Evolutionary conservation across 2,113 vertebrate species (phyloP).

Genomic region (Sakesphorus luctuosus): DNA sequence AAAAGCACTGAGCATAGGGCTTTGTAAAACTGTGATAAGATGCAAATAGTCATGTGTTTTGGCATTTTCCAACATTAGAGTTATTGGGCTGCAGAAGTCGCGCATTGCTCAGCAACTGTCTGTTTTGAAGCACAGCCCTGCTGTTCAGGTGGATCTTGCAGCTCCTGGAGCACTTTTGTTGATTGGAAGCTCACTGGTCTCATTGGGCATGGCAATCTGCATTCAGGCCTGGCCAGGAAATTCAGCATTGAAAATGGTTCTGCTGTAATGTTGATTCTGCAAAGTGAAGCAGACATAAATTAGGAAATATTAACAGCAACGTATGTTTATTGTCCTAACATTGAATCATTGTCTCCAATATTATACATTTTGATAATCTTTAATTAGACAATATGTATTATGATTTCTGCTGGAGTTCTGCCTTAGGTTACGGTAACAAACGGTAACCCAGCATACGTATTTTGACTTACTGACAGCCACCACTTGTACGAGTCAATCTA

Average conservation of each 20-base stretch:
- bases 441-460: background rate
- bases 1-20: background rate
- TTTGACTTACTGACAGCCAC: conserved; percentile 3
- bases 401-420: background rate
- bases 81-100: background rate
- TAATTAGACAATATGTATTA: background rate
- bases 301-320: background rate
- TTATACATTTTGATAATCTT: background rate
- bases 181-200: background rate
- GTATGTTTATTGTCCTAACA: background rate
- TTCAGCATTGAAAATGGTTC: background rate
- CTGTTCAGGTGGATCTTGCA: background rate
- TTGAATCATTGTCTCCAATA: background rate
- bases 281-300: background rate
- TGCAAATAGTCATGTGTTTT: background rate
- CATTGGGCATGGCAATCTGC: background rate
- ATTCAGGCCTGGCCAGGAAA: background rate
- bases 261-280: background rate
- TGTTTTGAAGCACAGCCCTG: background rate
- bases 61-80: background rate
- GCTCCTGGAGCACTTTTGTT: background rate
- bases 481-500: background rate
- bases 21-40: background rate
- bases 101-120: rapidly evolving
- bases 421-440: background rate